Conservation (phyloP, 1,140 invertebrate species). For the Latrodectus geometricus region DNA sequence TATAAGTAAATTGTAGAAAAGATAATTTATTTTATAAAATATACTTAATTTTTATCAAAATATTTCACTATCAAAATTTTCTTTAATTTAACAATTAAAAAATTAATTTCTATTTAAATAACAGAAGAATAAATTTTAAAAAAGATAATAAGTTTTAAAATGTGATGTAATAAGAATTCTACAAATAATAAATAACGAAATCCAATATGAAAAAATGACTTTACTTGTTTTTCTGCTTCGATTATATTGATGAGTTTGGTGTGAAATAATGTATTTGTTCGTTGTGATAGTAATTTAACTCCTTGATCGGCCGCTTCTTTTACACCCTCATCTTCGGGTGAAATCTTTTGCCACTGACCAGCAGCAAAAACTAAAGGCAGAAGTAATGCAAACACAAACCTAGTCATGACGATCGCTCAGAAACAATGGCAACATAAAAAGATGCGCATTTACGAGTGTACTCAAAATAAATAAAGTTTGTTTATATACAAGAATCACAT, state of each 20-base stretch:
- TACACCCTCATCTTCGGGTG: constrained; percentile 64
- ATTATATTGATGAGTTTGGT: constrained; percentile 68
- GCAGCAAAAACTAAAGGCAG: constrained; percentile 17
- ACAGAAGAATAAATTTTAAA: neutral
- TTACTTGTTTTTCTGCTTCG: constrained; percentile 67
- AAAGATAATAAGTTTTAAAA: neutral
- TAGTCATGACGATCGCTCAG: neutral
- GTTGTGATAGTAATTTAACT: constrained; percentile 68
- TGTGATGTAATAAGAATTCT: neutral
- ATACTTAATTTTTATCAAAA: neutral
- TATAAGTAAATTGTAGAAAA: too few species aligned
- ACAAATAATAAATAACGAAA: neutral
- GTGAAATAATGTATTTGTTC: constrained; percentile 69
- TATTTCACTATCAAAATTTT: neutral
- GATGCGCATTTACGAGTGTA: constrained; percentile 9
- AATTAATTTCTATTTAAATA: neutral
- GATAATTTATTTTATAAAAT: too few species aligned
- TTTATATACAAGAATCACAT: neutral
- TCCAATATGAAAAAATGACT: constrained; percentile 61
- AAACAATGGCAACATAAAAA: neutral
- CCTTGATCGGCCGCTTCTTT: constrained; percentile 69
- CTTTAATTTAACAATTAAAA: neutral
- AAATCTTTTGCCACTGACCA: constrained; percentile 66
- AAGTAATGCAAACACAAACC: neutral
- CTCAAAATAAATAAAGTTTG: constrained; percentile 10